Evolutionary conservation across 2,888 invertebrate genomes (phyloP).

Genomic region (Leistus spinibarbis): DNA sequence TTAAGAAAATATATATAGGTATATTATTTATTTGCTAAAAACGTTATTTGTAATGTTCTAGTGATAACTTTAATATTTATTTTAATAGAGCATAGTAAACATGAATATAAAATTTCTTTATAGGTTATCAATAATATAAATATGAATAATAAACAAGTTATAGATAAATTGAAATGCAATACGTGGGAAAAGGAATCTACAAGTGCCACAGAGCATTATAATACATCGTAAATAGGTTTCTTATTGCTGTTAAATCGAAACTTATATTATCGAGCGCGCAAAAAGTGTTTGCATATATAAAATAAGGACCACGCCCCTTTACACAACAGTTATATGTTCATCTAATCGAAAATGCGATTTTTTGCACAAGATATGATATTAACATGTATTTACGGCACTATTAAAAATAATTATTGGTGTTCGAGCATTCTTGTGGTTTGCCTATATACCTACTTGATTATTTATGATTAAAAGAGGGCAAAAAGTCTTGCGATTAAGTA

Average conservation of each 20-base stretch:
- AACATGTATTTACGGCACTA: neutral
- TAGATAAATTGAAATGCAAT: neutral
- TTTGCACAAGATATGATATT: neutral
- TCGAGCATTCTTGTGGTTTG: neutral
- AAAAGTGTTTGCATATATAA: neutral
- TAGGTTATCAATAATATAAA: neutral
- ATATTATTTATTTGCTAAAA: neutral
- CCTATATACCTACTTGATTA: no score
- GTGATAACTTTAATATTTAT: neutral
- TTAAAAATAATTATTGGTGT: neutral
- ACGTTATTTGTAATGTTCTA: neutral
- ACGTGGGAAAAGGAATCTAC: neutral
- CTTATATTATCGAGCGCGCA: neutral
- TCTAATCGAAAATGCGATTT: neutral
- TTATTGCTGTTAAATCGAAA: neutral
- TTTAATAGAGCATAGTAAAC: neutral
- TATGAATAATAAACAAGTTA: neutral
- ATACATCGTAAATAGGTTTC: neutral
- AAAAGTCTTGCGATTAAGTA: no score
- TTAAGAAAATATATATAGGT: no score
- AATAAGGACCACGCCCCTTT: neutral
- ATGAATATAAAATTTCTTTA: neutral
- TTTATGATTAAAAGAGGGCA: no score
- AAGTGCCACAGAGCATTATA: conserved; percentile 1
- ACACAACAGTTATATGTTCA: neutral